Conservation (phyloP, 2,797 vertebrate genomes). For the Cottoperca gobio region DNA sequence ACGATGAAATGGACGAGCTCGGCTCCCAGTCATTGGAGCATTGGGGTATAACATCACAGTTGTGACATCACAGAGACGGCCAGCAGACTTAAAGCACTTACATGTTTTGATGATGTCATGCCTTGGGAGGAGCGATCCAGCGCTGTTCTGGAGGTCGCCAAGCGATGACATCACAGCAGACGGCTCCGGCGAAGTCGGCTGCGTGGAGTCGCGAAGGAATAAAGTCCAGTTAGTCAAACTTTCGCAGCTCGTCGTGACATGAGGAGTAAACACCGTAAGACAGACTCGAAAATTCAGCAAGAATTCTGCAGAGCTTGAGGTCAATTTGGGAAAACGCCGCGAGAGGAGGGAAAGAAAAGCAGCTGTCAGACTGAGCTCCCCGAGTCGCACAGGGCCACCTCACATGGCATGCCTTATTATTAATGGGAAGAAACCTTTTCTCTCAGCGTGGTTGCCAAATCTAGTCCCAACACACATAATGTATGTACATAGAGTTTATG, state of each 20-base stretch:
- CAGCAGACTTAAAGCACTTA: slow-evolving; percentile 20
- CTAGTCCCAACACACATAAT: slow-evolving; percentile 49
- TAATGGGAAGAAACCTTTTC: slow-evolving; percentile 9
- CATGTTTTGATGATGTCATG: slow-evolving; percentile 50
- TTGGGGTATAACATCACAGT: slow-evolving; percentile 19
- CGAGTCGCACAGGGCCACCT: slow-evolving; percentile 52
- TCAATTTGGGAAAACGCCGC: not conserved
- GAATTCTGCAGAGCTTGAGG: not conserved
- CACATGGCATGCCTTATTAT: slow-evolving; percentile 61
- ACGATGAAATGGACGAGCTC: not conserved
- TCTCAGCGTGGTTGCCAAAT: slow-evolving; percentile 69
- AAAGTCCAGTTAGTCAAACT: slow-evolving; percentile 4
- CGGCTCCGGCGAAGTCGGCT: not conserved
- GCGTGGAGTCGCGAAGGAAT: slow-evolving; percentile 5
- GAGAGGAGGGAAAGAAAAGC: slow-evolving; percentile 8
- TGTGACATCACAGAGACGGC: slow-evolving; percentile 39
- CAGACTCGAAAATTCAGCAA: too few species aligned
- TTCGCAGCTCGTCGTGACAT: not conserved
- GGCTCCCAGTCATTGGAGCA: slow-evolving; percentile 17
- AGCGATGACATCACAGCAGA: slow-evolving; percentile 62
- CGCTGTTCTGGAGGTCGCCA: slow-evolving; percentile 5
- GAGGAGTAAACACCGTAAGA: not conserved
- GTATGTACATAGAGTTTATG: slow-evolving; percentile 68
- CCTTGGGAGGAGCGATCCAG: slow-evolving; percentile 45
- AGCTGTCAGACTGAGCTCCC: slow-evolving; percentile 46